A percentile compares a stretch with the other conserved stretches of the same genome.
phyloP scores from a whole-genome alignment of 1,140 invertebrate species.

The Stegodyphus mimosarum region DNA sequence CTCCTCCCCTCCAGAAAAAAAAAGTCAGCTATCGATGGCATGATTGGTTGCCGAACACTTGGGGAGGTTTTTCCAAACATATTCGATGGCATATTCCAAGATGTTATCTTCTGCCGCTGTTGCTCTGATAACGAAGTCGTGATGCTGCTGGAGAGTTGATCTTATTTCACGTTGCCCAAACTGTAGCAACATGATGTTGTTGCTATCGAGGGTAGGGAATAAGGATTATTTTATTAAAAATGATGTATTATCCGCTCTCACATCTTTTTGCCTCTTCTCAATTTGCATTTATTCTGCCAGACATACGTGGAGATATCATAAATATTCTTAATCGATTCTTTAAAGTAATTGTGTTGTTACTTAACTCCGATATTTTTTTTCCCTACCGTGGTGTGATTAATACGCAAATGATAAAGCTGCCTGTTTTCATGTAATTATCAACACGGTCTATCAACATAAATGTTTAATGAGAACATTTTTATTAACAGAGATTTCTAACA shows the following conservation, averaged over 20 bases:
- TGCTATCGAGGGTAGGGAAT: slow-evolving; percentile 6
- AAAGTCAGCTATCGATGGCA: slow-evolving; percentile 11
- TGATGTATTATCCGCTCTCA: slow-evolving; percentile 23
- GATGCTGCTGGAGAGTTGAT: background rate
- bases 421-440: no score
- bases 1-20: background rate
- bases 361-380: no score
- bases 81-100: slow-evolving; percentile 19
- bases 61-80: background rate
- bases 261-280: background rate
- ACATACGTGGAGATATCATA: slow-evolving; percentile 12
- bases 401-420: no score
- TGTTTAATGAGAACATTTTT: no score
- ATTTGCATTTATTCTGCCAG: background rate
- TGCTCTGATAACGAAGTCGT: slow-evolving; percentile 23
- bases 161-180: slow-evolving; percentile 9
- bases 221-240: slow-evolving; percentile 44
- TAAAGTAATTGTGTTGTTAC: no score
- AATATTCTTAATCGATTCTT: background rate
- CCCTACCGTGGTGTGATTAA: no score
- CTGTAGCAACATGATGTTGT: no score
- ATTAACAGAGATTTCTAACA: no score
- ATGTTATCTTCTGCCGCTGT: slow-evolving; percentile 3
- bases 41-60: slow-evolving; percentile 8
- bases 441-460: no score